phyloP scores from a whole-genome alignment of 2,113 vertebrate genomes.

The Lagopus leucura region DNA sequence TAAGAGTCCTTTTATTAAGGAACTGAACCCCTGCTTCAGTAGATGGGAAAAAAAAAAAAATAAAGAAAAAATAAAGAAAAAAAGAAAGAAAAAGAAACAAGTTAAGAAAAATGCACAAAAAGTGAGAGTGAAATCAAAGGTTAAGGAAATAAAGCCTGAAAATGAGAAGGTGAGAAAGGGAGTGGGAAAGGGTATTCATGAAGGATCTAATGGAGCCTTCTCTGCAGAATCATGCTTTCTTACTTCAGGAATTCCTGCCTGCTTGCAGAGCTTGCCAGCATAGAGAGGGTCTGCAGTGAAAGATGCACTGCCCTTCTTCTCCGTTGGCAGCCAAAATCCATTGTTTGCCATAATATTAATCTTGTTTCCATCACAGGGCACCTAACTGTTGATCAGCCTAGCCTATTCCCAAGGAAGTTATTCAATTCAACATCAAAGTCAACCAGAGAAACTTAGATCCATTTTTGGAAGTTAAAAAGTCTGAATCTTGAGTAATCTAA shows the following conservation, averaged over 20 bases:
- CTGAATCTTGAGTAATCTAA: not conserved
- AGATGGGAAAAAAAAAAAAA: not conserved
- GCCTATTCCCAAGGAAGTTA: not conserved
- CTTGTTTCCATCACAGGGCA: not conserved
- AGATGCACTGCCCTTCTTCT: not conserved
- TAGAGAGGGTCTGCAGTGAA: not conserved
- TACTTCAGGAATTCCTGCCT: not conserved
- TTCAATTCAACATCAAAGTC: constrained; percentile 4
- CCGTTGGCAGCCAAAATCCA: not conserved
- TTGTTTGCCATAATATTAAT: not conserved
- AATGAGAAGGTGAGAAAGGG: not conserved
- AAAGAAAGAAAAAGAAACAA: not conserved
- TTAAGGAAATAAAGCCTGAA: constrained; percentile 40
- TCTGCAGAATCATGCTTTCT: not conserved
- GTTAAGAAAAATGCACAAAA: not conserved
- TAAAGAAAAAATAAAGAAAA: not conserved
- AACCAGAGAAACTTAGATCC: not conserved
- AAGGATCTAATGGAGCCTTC: not conserved
- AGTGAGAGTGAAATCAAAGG: constrained; percentile 2
- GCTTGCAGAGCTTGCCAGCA: not conserved
- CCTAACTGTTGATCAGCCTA: not conserved
- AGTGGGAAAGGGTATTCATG: not conserved
- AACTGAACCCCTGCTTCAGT: not conserved
- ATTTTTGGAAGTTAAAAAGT: not conserved
- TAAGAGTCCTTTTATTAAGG: constrained; percentile 16